These are phyloP conservation scores for Drosophila chauvacae DNA, from an alignment of 1,140 invertebrate species.

Conservation along the genomic window DNA sequence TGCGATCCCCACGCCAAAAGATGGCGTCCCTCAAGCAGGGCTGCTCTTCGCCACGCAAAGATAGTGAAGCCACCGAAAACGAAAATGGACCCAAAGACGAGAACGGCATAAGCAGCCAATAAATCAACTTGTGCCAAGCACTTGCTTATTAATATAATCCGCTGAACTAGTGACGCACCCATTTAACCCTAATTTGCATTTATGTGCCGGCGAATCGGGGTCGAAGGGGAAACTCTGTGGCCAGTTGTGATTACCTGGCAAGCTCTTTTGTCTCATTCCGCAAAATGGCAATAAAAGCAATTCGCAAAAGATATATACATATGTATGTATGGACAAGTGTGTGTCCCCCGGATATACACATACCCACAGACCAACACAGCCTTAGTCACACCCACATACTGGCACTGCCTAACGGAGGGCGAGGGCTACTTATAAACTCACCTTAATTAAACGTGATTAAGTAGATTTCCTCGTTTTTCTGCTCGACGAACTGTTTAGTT, in stretches of 20 bases:
- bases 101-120: conserved; percentile 68
- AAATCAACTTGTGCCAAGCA: conserved; percentile 76
- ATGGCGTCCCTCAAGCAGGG: not conserved
- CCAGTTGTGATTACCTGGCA: conserved; percentile 53
- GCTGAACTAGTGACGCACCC: conserved; percentile 36
- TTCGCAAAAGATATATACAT: conserved; percentile 63
- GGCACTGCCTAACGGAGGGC: conserved; percentile 6
- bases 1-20: conserved; percentile 5
- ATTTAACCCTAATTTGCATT: conserved; percentile 83
- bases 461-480: conserved; percentile 82
- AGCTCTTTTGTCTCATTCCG: conserved; percentile 68
- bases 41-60: not conserved
- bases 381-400: conserved; percentile 32
- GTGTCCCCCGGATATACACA: conserved; percentile 23
- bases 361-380: conserved; percentile 14
- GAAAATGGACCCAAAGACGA: not conserved
- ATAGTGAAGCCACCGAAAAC: not conserved
- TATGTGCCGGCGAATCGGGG: conserved; percentile 58
- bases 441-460: conserved; percentile 84
- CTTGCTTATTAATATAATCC: conserved; percentile 82
- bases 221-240: conserved; percentile 34
- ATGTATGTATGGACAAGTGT: not conserved
- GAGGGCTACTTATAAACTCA: conserved; percentile 76
- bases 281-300: conserved; percentile 75
- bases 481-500: conserved; percentile 80